phyloP scores from a whole-genome alignment of 2,113 vertebrate species.

The Lepisosteus oculatus region DNA sequence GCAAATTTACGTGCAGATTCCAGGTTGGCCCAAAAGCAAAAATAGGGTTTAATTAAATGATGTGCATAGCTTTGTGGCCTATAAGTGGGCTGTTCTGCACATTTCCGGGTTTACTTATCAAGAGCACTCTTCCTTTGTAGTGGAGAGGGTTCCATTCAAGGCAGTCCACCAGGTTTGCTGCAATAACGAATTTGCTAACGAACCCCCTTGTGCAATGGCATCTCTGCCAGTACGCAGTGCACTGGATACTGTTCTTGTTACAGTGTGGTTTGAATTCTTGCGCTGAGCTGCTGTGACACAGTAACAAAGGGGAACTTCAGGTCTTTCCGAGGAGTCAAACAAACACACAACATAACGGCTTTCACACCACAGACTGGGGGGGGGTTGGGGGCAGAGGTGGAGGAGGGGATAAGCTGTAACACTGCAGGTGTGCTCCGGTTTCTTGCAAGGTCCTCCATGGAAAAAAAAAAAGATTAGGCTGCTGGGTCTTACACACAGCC shows the following conservation, averaged over 20 bases:
- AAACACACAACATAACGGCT: slow-evolving; percentile 14
- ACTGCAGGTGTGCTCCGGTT: slow-evolving; percentile 15
- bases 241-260: background rate
- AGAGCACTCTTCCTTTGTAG: background rate
- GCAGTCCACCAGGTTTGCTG: background rate
- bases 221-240: background rate
- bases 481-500: too few relatives aligned
- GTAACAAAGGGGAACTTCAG: slow-evolving; percentile 20
- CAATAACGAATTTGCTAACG: slow-evolving; percentile 15
- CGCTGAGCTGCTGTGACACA: background rate
- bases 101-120: too few relatives aligned
- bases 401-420: background rate
- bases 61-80: too few relatives aligned
- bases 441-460: too few relatives aligned
- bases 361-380: slow-evolving; percentile 1
- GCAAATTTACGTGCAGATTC: too few relatives aligned
- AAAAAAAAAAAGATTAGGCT: too few relatives aligned
- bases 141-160: background rate
- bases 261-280: slow-evolving; percentile 14
- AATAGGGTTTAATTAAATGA: too few relatives aligned
- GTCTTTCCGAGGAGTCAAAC: background rate
- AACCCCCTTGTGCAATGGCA: slow-evolving; percentile 10
- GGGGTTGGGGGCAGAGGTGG: background rate
- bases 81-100: too few relatives aligned
- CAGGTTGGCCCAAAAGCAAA: too few relatives aligned